phyloP scores from a whole-genome alignment of 2,888 invertebrate genomes.

The Bedellia somnulentella region DNA sequence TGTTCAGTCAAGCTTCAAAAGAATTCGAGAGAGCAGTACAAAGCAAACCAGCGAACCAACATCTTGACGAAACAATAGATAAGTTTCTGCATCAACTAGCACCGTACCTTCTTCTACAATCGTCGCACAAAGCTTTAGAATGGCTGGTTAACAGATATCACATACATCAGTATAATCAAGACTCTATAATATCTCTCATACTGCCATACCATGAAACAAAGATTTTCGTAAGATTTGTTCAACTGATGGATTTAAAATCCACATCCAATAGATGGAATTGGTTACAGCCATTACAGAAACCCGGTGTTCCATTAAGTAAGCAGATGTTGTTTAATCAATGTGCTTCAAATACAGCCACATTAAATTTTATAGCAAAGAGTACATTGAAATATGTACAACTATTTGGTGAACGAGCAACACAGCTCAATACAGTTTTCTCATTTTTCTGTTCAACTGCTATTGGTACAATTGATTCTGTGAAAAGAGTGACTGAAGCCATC shows the following conservation, averaged over 20 bases:
- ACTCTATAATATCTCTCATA: conserved; percentile 76
- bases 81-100: conserved; percentile 80
- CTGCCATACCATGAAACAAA: conserved; percentile 93
- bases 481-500: conserved; percentile 63
- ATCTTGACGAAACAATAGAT: conserved; percentile 73
- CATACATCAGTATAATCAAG: conserved; percentile 86
- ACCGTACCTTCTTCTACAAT: conserved; percentile 85
- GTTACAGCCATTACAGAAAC: conserved; percentile 72
- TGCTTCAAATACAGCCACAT: conserved; percentile 41
- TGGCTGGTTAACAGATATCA: conserved; percentile 91
- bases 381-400: conserved; percentile 54
- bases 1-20: conserved; percentile 78
- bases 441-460: conserved; percentile 79
- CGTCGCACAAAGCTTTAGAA: conserved; percentile 87
- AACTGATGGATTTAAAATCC: conserved; percentile 69
- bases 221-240: conserved; percentile 81
- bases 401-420: conserved; percentile 58
- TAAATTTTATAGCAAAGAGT: conserved; percentile 29
- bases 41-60: conserved; percentile 70
- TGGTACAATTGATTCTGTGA: conserved; percentile 66
- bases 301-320: conserved; percentile 74
- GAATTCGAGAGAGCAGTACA: conserved; percentile 82
- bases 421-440: conserved; percentile 71
- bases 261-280: conserved; percentile 72
- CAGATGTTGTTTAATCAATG: conserved; percentile 73